Percentiles rank a stretch among this genome's conserved stretches.
Conservation (phyloP, 2,113 vertebrate genomes). For the Caretta caretta region DNA sequence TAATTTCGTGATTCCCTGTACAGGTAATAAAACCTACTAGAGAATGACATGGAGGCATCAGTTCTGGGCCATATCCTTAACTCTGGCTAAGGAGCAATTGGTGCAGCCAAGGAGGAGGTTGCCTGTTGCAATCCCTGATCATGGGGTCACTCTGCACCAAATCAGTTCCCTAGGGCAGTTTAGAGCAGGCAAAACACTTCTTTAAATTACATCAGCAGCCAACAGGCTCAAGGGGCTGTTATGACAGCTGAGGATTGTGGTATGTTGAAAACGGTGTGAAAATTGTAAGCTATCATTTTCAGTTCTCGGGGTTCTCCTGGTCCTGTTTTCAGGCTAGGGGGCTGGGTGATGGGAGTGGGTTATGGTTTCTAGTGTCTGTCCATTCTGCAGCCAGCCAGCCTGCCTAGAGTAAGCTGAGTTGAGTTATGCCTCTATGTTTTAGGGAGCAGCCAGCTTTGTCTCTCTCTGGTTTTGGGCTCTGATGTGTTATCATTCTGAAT, state of each 20-base stretch:
- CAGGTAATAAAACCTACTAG: neutral
- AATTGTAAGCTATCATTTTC: too few relatives aligned
- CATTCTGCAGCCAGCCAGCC: too few relatives aligned
- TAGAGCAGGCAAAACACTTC: neutral
- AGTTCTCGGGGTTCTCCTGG: too few relatives aligned
- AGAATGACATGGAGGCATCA: neutral
- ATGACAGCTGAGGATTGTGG: neutral
- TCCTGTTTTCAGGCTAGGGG: too few relatives aligned
- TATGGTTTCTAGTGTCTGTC: too few relatives aligned
- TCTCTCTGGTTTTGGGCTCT: too few relatives aligned
- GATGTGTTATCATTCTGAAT: too few relatives aligned
- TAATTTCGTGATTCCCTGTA: neutral
- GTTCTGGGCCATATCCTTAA: neutral
- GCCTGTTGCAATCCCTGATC: neutral
- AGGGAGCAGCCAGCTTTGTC: too few relatives aligned
- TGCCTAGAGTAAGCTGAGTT: too few relatives aligned
- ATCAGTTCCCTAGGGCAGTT: neutral
- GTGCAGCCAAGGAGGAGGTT: neutral
- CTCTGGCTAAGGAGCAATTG: neutral
- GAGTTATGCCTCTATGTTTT: too few relatives aligned
- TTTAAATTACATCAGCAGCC: accelerated
- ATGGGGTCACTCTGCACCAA: neutral
- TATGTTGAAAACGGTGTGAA: neutral
- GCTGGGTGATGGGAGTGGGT: too few relatives aligned
- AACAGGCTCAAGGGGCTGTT: accelerated